These are phyloP conservation scores for Calcarius lapponicus DNA, from an alignment of 2,797 vertebrate genomes.

Conservation along the genomic window DNA sequence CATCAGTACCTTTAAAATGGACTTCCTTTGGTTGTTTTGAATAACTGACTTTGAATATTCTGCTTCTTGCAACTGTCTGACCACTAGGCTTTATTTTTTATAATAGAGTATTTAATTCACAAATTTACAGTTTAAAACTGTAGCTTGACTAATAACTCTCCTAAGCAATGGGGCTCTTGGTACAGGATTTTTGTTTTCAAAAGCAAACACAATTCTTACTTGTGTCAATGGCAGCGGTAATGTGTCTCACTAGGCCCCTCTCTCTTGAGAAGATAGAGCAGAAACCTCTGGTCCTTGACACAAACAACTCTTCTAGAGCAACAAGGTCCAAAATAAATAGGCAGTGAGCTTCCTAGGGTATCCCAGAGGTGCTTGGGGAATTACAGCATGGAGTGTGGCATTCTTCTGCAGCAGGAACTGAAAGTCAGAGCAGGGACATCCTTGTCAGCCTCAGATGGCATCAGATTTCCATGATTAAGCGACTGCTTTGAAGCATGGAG, in stretches of 20 bases:
- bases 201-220: not conserved
- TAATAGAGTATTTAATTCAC: not conserved
- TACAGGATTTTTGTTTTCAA: not conserved
- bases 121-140: not conserved
- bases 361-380: not conserved
- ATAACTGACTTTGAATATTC: not conserved
- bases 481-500: not conserved
- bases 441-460: not conserved
- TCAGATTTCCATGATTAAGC: not conserved
- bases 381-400: accelerated
- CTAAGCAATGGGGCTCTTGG: not conserved
- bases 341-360: not conserved
- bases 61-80: not conserved
- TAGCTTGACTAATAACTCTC: not conserved
- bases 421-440: not conserved
- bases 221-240: not conserved
- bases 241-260: not conserved
- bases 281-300: not conserved
- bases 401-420: not conserved
- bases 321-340: not conserved
- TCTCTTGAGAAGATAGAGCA: not conserved
- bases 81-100: not conserved
- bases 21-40: not conserved
- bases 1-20: not conserved
- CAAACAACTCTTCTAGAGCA: not conserved